These are phyloP conservation scores for Cichlasoma orientale DNA, from an alignment of 2,797 vertebrate species.

Conservation along the genomic window DNA sequence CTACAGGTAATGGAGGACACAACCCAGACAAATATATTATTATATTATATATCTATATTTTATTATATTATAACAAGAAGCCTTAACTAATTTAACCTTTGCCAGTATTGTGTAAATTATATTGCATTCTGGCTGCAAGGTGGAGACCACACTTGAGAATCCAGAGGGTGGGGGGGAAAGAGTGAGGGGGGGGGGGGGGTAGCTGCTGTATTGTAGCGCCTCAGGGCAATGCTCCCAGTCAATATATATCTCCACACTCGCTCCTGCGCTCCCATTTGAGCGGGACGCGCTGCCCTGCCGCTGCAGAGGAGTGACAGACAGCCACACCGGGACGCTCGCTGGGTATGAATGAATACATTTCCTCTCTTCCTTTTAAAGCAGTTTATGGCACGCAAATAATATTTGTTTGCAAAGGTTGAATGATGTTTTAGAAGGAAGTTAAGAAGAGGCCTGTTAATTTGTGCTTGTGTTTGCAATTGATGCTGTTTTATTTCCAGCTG, in stretches of 20 bases:
- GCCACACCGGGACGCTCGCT: constrained; percentile 62
- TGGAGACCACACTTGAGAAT: constrained; percentile 72
- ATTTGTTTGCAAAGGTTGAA: neutral
- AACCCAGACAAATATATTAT: neutral
- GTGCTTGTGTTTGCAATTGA: neutral
- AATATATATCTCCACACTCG: constrained; percentile 88
- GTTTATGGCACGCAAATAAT: neutral
- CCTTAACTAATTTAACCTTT: constrained; percentile 49
- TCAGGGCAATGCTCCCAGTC: constrained; percentile 90
- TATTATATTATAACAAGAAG: neutral
- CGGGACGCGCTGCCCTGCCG: constrained; percentile 67
- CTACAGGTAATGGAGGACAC: neutral
- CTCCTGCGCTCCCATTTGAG: constrained; percentile 78
- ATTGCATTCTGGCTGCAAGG: constrained; percentile 71
- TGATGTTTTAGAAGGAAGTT: neutral
- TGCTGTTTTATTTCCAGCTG: neutral
- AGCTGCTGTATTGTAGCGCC: constrained; percentile 83
- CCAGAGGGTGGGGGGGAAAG: constrained; percentile 46
- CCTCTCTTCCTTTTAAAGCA: constrained; percentile 18
- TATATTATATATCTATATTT: neutral
- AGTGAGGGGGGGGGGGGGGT: constrained; percentile 43
- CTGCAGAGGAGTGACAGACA: constrained; percentile 65
- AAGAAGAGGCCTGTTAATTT: constrained; percentile 7
- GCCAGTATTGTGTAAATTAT: constrained; percentile 59
- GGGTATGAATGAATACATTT: constrained; percentile 62